Conservation (phyloP, 2,888 invertebrate species). For the Agrochola circellaris region DNA sequence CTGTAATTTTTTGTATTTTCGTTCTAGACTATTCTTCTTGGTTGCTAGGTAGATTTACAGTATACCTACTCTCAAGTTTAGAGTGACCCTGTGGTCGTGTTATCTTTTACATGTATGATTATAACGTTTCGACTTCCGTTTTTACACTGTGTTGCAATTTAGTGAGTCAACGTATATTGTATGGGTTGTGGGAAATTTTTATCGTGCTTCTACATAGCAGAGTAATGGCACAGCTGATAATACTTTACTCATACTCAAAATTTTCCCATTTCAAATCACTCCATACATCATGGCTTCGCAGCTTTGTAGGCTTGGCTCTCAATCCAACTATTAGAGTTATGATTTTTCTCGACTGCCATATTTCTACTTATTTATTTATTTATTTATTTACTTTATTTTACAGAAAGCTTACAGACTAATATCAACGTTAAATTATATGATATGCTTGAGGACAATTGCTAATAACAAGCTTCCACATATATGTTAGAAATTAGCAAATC, state of each 20-base stretch:
- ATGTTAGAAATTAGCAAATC: no score
- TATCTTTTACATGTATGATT: conserved; percentile 13
- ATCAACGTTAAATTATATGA: no score
- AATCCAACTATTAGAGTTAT: conserved; percentile 6
- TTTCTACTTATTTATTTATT: no score
- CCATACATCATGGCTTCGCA: no score
- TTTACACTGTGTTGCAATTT: conserved; percentile 16
- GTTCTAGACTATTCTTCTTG: background rate
- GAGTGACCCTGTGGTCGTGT: background rate
- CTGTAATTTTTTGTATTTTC: background rate
- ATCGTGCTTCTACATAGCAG: background rate
- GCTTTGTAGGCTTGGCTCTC: conserved; percentile 8
- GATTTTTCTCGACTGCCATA: conserved; percentile 2
- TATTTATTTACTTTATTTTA: no score
- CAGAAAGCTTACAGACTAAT: no score
- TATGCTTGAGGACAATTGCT: no score
- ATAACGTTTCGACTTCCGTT: conserved; percentile 27
- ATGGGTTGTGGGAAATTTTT: background rate
- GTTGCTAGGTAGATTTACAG: background rate
- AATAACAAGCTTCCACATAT: no score
- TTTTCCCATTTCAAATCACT: background rate
- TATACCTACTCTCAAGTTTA: background rate
- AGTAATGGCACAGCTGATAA: background rate
- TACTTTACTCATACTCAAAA: conserved; percentile 4
- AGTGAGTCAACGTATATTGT: conserved; percentile 20